phyloP scores from a whole-genome alignment of 1,140 invertebrate species.

The Periplaneta americana region DNA sequence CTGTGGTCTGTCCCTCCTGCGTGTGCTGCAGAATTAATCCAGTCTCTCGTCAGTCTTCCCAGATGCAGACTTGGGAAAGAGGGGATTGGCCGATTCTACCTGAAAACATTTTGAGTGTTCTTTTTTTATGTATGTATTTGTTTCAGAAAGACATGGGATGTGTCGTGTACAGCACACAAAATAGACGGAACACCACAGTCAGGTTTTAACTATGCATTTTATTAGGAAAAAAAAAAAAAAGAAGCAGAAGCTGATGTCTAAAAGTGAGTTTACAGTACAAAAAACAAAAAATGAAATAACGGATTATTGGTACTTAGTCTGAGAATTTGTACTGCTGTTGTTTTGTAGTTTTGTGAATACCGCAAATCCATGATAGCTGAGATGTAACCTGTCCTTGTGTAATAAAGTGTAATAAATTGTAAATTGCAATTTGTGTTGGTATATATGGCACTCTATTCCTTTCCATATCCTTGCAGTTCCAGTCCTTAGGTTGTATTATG shows the following conservation, averaged over 20 bases:
- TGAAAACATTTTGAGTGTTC: slow-evolving; percentile 1
- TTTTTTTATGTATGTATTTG: background rate
- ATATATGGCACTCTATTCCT: too few relatives aligned
- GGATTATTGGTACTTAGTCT: slow-evolving; percentile 7
- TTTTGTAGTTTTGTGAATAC: slow-evolving; percentile 12
- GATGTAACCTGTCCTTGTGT: slow-evolving; percentile 7
- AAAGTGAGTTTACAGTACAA: slow-evolving; percentile 2
- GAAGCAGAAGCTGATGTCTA: background rate
- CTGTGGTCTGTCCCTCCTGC: background rate
- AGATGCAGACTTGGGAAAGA: too few relatives aligned
- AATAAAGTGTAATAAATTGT: slow-evolving; percentile 10
- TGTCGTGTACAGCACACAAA: background rate
- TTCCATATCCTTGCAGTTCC: too few relatives aligned
- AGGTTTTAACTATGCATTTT: background rate
- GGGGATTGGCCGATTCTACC: background rate
- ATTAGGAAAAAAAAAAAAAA: background rate
- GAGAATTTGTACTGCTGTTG: slow-evolving; percentile 7
- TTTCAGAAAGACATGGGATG: background rate
- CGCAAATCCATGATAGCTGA: background rate
- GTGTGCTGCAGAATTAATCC: too few relatives aligned
- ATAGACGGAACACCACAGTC: background rate
- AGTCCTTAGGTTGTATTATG: too few relatives aligned
- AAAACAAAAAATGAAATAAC: background rate
- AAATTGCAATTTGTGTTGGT: background rate
- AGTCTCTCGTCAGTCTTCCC: too few relatives aligned